Evolutionary conservation across 2,113 vertebrate species (phyloP).

Genomic region (Carollia perspicillata): DNA sequence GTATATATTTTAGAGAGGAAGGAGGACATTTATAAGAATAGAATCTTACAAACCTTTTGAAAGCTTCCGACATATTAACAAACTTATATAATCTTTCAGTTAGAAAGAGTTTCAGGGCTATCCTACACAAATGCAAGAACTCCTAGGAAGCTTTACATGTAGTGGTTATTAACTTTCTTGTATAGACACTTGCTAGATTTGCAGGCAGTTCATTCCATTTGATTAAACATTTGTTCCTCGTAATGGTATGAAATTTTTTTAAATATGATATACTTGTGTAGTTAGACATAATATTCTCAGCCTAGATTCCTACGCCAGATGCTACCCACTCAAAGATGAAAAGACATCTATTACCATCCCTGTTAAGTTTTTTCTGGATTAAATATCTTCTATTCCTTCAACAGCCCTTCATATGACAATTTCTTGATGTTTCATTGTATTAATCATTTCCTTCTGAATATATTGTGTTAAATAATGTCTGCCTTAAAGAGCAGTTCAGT

Average conservation of each 20-base stretch:
- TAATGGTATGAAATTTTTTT: not conserved
- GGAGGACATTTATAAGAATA: not conserved
- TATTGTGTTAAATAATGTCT: not conserved
- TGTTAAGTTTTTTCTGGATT: not conserved
- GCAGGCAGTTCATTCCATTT: not conserved
- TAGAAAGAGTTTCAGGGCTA: not conserved
- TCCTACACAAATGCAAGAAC: not conserved
- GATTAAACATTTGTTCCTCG: slow-evolving; percentile 1
- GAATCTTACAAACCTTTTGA: not conserved
- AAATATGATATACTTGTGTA: not conserved
- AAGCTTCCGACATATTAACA: not conserved
- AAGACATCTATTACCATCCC: not conserved
- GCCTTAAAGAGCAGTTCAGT: not conserved
- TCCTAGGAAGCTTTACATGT: not conserved
- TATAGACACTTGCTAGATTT: not conserved
- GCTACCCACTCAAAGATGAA: not conserved
- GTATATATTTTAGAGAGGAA: not conserved
- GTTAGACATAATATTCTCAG: not conserved
- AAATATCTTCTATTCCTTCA: not conserved
- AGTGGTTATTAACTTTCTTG: not conserved
- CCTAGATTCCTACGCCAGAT: not conserved
- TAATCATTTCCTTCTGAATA: not conserved
- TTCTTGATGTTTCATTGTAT: not conserved
- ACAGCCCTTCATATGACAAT: not conserved
- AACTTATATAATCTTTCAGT: not conserved